These are phyloP conservation scores for Eledona agricola DNA, from an alignment of 2,888 invertebrate species.

Conservation along the genomic window DNA sequence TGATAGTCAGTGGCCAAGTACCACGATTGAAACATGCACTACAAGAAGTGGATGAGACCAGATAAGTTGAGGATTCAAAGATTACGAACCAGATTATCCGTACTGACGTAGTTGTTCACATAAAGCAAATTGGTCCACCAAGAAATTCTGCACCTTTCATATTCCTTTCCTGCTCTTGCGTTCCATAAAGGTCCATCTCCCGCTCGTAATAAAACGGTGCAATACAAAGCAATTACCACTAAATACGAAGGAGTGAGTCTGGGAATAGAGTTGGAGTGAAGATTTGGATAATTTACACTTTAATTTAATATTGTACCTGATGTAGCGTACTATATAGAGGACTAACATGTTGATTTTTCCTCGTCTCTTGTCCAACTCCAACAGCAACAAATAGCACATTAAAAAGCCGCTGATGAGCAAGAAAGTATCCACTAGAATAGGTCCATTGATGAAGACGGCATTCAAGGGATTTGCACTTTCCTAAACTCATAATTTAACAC, in stretches of 20 bases:
- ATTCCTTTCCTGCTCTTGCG: constrained; percentile 65
- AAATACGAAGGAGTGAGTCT: constrained; percentile 75
- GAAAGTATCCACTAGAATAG: constrained; percentile 78
- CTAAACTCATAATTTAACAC: constrained; percentile 57
- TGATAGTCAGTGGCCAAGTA: constrained; percentile 66
- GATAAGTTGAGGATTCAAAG: constrained; percentile 34
- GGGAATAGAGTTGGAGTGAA: constrained; percentile 41
- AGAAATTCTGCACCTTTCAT: constrained; percentile 70
- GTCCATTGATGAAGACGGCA: constrained; percentile 72
- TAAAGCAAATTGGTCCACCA: constrained; percentile 82
- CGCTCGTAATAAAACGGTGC: constrained; percentile 74
- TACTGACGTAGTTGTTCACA: constrained; percentile 76
- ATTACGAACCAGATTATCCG: constrained; percentile 70
- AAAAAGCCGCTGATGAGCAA: constrained; percentile 76
- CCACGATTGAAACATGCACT: constrained; percentile 82
- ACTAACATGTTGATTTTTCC: constrained; percentile 70
- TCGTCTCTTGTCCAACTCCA: constrained; percentile 73
- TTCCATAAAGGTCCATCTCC: constrained; percentile 82
- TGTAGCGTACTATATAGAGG: constrained; percentile 72
- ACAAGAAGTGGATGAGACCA: constrained; percentile 40
- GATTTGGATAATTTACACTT: neutral
- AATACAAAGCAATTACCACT: constrained; percentile 74
- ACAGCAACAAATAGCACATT: constrained; percentile 72
- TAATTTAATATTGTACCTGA: constrained; percentile 64
- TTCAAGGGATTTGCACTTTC: constrained; percentile 67